phyloP scores from a whole-genome alignment of 2,797 vertebrate genomes.

The Hoplostethus mediterraneus region DNA sequence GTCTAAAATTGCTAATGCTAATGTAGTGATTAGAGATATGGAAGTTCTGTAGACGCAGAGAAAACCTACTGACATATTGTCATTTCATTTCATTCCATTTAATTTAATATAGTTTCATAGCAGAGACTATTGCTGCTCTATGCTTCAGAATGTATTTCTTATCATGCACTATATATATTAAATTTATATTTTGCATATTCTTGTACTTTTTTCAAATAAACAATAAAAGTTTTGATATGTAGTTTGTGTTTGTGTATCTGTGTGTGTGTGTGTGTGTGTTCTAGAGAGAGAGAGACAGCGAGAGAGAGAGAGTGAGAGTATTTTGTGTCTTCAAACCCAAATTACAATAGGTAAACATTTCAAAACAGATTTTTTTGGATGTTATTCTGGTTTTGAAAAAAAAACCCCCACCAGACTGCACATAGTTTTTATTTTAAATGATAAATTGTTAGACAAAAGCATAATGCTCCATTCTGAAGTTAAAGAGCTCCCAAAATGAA shows the following conservation, averaged over 20 bases:
- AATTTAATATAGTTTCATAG: not conserved
- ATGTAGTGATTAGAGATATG: not conserved
- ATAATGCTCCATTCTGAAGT: slow-evolving; percentile 57
- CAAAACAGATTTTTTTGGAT: not conserved
- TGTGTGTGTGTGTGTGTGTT: not conserved
- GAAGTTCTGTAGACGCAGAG: slow-evolving; percentile 38
- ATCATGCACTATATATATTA: slow-evolving; percentile 31
- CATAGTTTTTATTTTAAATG: slow-evolving; percentile 76
- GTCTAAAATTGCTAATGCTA: not conserved
- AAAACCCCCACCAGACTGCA: not conserved
- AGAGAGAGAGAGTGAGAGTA: too few relatives aligned
- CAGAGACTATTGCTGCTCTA: slow-evolving; percentile 18
- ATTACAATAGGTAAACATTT: not conserved
- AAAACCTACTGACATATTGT: not conserved
- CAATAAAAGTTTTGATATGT: slow-evolving; percentile 41
- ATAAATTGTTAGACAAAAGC: slow-evolving; percentile 73
- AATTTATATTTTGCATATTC: slow-evolving; percentile 27
- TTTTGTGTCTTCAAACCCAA: too few relatives aligned
- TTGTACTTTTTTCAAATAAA: slow-evolving; percentile 20
- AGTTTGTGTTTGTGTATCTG: not conserved
- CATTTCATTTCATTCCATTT: slow-evolving; percentile 38
- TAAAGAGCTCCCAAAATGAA: slow-evolving; percentile 60
- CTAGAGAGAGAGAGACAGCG: not conserved
- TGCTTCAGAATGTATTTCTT: slow-evolving; percentile 63
- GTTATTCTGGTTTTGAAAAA: too few relatives aligned